Evolutionary conservation across 1,140 invertebrate species (phyloP), one percentile per base, ranked within the genome.

Genomic region (Caenorhabditis briggsae): DNA sequence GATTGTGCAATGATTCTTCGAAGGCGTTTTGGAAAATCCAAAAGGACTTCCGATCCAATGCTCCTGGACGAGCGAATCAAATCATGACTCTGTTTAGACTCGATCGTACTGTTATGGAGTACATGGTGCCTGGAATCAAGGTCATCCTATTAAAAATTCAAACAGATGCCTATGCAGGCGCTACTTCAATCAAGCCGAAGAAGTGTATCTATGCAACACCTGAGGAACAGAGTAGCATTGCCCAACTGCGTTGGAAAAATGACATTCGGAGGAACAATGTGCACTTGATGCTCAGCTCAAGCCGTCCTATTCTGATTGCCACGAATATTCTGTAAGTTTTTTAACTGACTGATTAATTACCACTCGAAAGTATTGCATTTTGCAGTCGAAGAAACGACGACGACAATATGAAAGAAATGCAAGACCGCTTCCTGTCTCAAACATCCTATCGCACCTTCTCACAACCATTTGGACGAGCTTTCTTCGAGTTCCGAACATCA

Each of bases 271-370:
- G 23, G n/a, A 48, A 16, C 14, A 78, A 78, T 53, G n/a, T 78
- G 43, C 12, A 78, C 12, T 78, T 78, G 46, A 78, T 78, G 70
- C 70, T 78, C 46, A 78, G 50, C 14, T 78, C 70, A 20, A 43
- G 46, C 11, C 70, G 70, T 3, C 70, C 70, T 5, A 50, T 78
- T 78, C 11, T 78, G 5, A 78, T 78, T 78, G 70, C 70, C 7
- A 78, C 70, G 9, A 78, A 78, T 53, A 78, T 78, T 78, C 70
- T 78, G 70, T 78, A 23, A 12, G 70, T 78, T 70, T 20, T n/a
- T 20, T 46, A 5, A 46, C n/a, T 23, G 2, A 46, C 5, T 5
- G 11, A 46, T 41, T 12, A n/a, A 53, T 50, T 5, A 5, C 16
- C 8, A 46, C 18, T 43, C 12, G 11, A 14, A 14, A 53, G 16